phyloP scores from a whole-genome alignment of 2,113 vertebrate genomes.

The Stercorarius parasiticus region DNA sequence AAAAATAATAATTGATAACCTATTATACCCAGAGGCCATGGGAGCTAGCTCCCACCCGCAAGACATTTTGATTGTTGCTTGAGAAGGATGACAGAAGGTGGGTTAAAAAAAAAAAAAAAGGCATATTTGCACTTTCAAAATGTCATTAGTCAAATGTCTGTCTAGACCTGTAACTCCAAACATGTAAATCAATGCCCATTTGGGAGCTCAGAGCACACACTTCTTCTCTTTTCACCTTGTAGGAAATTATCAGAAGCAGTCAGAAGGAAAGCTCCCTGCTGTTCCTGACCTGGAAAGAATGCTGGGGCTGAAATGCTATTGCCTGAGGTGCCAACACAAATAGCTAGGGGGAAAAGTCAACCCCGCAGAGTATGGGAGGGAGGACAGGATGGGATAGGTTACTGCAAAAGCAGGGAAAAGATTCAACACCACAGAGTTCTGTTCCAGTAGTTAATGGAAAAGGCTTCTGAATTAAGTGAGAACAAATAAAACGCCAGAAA shows the following conservation, averaged over 20 bases:
- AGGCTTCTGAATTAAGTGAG: background rate
- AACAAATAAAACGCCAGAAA: background rate
- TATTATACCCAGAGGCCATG: background rate
- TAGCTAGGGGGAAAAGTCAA: background rate
- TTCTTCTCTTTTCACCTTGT: background rate
- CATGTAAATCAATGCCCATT: background rate
- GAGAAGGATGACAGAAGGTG: background rate
- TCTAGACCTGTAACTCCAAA: background rate
- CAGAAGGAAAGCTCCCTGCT: constrained; percentile 23
- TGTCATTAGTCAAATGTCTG: constrained; percentile 12
- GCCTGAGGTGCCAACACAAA: background rate
- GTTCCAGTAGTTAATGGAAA: background rate
- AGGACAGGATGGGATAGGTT: background rate
- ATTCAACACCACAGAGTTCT: background rate
- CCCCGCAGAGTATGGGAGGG: background rate
- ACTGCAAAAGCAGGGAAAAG: background rate
- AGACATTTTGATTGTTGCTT: background rate
- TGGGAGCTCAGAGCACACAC: background rate
- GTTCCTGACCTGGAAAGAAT: constrained; percentile 5
- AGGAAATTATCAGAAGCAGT: constrained; percentile 10
- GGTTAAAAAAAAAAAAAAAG: background rate
- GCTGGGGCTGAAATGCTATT: background rate
- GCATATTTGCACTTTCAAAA: constrained; percentile 7
- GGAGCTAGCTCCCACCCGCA: background rate
- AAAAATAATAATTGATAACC: background rate